Base-by-base conservation (phyloP, 2,113 vertebrate species). In the Numenius arquata region DNA sequence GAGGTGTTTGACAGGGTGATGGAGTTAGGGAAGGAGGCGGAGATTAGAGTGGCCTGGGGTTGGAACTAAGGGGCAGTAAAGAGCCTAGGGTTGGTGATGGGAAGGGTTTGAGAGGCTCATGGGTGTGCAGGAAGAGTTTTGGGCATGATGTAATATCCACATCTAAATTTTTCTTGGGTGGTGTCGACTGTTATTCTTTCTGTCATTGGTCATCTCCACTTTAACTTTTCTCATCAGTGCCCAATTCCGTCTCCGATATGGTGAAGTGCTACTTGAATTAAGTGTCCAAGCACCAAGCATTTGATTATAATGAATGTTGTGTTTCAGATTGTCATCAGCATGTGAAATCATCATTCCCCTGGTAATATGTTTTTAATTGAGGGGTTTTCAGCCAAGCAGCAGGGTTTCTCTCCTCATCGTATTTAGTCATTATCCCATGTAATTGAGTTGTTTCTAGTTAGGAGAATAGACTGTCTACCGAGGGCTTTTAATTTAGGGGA, bases 311-410 rank as follows among this genome's bases (percentile, higher is more conserved):
- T 89, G 43, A 93, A 65, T 73, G 66, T 67, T 78, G 25, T 56
- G 61, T 68, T 93, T 91, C 47, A 48, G 8, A 53, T 80, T 89
- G 92, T 84, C 76, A 75, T 85, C 73, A 87, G 53, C n/a, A 41
- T 81, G 58, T 89, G 86, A 93, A 94, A 95, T 93, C 81, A 55
- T 65, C 45, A 12, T 92, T 92, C 76, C 40, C 43, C 12, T 75
- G 41, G 25, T 85, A 85, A 82, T 84, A 36, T 21, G 52, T 55
- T 92, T 95, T 94, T 95, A 96, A 95, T 91, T 94, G 95, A 91
- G 85, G 34, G 40, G 43, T 87, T 94, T 94, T 87, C 86, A 94
- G 53, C 53, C 2, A 5, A 95, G 77, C 90, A 91, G 70, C 87
- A 56, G 73, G 86, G 40, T 93, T 95, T 93, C 73, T 85, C 53